These are phyloP conservation scores for Hypomecis atomaria DNA, from an alignment of 2,888 invertebrate species.

Conservation along the genomic window DNA sequence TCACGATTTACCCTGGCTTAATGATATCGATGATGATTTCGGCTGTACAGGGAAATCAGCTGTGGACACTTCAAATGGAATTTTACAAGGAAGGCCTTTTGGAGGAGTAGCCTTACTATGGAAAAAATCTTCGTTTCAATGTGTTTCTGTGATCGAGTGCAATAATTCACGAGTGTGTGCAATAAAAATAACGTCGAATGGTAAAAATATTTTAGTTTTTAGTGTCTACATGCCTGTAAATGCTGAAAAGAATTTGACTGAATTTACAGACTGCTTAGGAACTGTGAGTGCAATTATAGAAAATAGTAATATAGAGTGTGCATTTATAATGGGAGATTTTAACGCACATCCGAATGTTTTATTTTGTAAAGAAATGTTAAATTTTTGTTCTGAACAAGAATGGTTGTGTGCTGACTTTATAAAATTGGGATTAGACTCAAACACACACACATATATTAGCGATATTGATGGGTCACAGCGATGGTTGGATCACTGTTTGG, in stretches of 20 bases:
- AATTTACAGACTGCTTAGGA: background rate
- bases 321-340: background rate
- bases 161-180: background rate
- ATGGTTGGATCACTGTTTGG: background rate
- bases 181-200: background rate
- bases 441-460: background rate
- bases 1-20: background rate
- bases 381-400: background rate
- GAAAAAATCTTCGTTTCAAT: background rate
- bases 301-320: background rate
- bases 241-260: background rate
- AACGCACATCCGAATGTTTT: background rate
- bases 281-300: background rate
- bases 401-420: background rate
- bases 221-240: background rate
- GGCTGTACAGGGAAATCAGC: background rate
- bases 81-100: background rate
- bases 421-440: background rate
- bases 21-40: background rate
- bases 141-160: background rate
- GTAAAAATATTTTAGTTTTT: background rate
- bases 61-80: background rate
- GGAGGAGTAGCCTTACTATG: background rate
- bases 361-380: background rate
- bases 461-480: background rate